Percentiles rank a stretch among this genome's conserved stretches.
Evolutionary conservation across 2,113 vertebrate species (phyloP).

Genomic region (Trematomus loennbergii): DNA sequence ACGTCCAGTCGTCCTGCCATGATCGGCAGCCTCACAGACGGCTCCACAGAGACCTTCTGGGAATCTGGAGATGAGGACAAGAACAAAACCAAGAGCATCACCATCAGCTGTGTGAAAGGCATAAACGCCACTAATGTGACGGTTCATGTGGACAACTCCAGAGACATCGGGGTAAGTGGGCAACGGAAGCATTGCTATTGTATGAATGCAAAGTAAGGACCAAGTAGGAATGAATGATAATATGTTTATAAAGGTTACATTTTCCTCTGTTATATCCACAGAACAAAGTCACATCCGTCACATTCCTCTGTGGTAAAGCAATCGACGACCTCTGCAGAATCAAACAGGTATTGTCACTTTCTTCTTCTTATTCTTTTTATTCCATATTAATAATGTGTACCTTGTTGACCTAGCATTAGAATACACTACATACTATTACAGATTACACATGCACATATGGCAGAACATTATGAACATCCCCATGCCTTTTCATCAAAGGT

Average conservation of each 20-base stretch:
- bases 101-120: constrained; percentile 97
- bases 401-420: background rate
- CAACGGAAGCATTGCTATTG: background rate
- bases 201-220: background rate
- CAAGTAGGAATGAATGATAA: background rate
- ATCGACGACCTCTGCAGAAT: constrained; percentile 98
- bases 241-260: background rate
- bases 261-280: constrained; percentile 72
- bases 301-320: constrained; percentile 95
- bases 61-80: constrained; percentile 99
- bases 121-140: constrained; percentile 94
- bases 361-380: no score
- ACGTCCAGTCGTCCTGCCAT: constrained; percentile 98
- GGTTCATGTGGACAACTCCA: constrained; percentile 98
- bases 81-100: constrained; percentile 99
- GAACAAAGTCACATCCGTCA: constrained; percentile 99
- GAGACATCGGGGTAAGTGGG: constrained; percentile 94
- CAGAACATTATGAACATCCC: background rate
- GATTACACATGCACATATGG: background rate
- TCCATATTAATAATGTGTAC: background rate
- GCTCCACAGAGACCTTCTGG: constrained; percentile 99
- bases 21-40: constrained; percentile 98
- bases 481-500: constrained; percentile 80
- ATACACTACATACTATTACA: background rate
- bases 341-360: constrained; percentile 90